Base-by-base conservation (phyloP, 1,140 invertebrate genomes). In the Scaptomyza pallida region DNA sequence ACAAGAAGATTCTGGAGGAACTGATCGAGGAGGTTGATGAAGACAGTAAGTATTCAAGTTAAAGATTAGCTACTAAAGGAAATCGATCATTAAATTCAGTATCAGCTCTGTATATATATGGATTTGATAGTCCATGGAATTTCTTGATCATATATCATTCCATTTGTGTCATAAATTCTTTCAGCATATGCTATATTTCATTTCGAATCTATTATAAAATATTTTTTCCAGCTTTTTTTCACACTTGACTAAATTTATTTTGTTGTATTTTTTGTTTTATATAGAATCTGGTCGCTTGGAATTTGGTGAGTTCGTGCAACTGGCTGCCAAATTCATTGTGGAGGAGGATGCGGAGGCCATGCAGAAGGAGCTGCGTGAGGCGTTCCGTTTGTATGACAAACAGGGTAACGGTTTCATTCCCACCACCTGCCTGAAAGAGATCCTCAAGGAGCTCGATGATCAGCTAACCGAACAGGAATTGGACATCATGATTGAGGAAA, bases 381-480 rank as follows among this genome's bases (percentile, higher is more conserved):
- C 97, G 23, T 98, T 98, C 93, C 94, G 97, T 90, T 94, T 97
- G 73, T 97, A 97, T 83, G 95, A 96, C 90, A 96, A 96, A 92
- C 95, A 96, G 94, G 95, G 95, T 94, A 98, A 98, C 88, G 97
- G 97, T 91, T 99, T 98, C 93, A 99, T 99, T 92, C 97, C 97
- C 78, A 98, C 98, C 41, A 95, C 96, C 43, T 97, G 97, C 92
- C 93, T 99, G 51, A 95, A 96, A 77, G 97, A 98, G 92, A 98
- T 99, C 86, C 93, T 99, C 9, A 94, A 96, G 61, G 97, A 98
- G 92, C 92, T 99, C 56, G 97, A 99, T 82, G 97, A 98, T 91
- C 97, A 98, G 91, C 93, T 99, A 43, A 98, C 97, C 23, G 96
- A 98, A 63, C 95, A 96, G 60, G 97, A 98, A 92, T 93, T 99